A percentile compares a stretch with the other conserved stretches of the same genome.
Conservation (phyloP, 37 sponge, comb jelly and placozoan species). For the Amphimedon queenslandica region DNA sequence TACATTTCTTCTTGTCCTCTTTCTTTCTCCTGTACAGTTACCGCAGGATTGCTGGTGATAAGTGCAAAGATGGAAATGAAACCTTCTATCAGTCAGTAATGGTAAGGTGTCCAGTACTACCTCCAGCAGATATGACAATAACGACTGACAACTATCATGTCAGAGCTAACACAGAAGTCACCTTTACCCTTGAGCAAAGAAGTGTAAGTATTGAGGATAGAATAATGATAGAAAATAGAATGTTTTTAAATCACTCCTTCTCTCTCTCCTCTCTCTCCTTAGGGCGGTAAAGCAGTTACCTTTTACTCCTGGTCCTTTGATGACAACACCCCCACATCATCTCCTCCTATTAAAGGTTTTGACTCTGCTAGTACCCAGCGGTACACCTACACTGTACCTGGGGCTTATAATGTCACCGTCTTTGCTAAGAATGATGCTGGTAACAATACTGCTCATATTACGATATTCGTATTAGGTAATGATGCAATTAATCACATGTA, state of each 20-base stretch:
- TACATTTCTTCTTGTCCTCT: background rate
- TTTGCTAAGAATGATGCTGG: no score
- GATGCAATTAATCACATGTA: no score
- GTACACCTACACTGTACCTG: no score
- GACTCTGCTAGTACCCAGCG: no score
- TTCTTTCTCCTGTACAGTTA: slow-evolving; percentile 6
- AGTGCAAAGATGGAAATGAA: slow-evolving; percentile 23
- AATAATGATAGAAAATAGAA: background rate
- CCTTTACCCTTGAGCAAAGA: slow-evolving; percentile 13
- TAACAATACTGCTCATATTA: no score
- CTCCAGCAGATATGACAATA: slow-evolving; percentile 15
- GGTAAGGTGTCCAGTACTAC: slow-evolving; percentile 4
- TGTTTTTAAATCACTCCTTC: background rate
- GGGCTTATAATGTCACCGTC: no score
- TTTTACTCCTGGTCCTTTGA: no score
- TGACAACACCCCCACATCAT: no score
- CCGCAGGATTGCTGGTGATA: slow-evolving; percentile 40
- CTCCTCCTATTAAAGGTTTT: no score
- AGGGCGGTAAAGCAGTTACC: slow-evolving; percentile 10
- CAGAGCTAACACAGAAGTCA: background rate
- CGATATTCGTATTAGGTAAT: no score
- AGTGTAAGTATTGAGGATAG: background rate
- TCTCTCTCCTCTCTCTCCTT: no score
- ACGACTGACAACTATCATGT: no score
- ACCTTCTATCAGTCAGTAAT: slow-evolving; percentile 6